Evolutionary conservation across 2,113 vertebrate species (phyloP), one percentile per base, ranked within the genome.

Genomic region (Rhinolophus ferrumequinum): DNA sequence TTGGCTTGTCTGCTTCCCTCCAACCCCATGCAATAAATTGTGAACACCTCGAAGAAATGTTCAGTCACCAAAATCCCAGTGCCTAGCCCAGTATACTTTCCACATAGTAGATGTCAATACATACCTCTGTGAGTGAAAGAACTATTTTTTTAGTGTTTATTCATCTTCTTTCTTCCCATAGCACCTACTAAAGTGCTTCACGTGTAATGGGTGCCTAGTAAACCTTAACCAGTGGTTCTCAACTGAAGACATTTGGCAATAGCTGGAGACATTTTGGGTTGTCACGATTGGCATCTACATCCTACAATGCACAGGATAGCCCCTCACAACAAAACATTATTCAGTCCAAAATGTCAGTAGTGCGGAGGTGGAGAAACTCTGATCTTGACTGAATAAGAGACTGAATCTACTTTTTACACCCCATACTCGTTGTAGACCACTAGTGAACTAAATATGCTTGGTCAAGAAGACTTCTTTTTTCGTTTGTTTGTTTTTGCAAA

Each of bases 191-290:
- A 89, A 85, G 33, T 89, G 70, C 64, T 94, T 94, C 56, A 18
- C 35, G 85, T 58, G 38, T 64, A 82, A 52, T 56, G 76, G 33
- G 41, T 54, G 5, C 30, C 90, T 38, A 92, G 24, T 79, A 80
- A 19, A 50, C 90, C 72, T 41, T 93, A 64, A 80, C 21, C 66
- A 69, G 26, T 82, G 8, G n/a, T 85, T 95, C 85, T 93, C 44
- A 84, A 54, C 22, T 76, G 28, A 54, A 38, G 64, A 60, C 33
- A 69, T 62, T 56, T 90, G 75, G 28, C 15, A 91, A 14, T 76
- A 90, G 72, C 67, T 94, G n/a, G 75, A 90, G 56, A 75, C 33
- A 81, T 87, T 91, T 90, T 87, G 69, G 38, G 58, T 86, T 60
- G 12, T 82, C n/a, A 35, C 50, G 87, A 41, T 22, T n/a, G 66